These are phyloP conservation scores for Thermophis baileyi DNA, from an alignment of 2,113 vertebrate species.

Conservation along the genomic window DNA sequence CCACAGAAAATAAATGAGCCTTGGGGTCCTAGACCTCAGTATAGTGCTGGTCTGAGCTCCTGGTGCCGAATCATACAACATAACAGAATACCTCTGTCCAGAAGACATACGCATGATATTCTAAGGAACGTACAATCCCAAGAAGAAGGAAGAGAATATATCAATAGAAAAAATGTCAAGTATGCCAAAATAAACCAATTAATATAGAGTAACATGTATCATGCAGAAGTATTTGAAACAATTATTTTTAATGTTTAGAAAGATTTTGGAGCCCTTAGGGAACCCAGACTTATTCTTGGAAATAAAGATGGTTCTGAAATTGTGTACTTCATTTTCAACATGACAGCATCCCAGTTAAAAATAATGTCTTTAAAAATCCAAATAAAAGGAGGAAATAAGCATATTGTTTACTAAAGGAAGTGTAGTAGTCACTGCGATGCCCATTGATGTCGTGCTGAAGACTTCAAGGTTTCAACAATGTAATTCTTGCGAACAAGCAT, in stretches of 20 bases:
- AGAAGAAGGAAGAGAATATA: not conserved
- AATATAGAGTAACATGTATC: not conserved
- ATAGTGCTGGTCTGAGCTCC: not conserved
- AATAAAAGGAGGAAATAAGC: not conserved
- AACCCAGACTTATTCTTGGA: not conserved
- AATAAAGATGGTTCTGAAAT: not conserved
- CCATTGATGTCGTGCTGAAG: not conserved
- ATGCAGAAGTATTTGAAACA: not conserved
- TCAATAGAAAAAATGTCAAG: not conserved
- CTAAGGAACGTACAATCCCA: not conserved
- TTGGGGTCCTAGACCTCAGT: not conserved
- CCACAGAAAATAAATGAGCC: not conserved
- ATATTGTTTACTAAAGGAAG: not conserved
- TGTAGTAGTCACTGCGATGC: not conserved
- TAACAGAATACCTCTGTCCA: not conserved
- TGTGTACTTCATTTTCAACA: not conserved
- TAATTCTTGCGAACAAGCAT: not conserved
- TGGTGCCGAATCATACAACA: not conserved
- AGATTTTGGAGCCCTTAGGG: not conserved
- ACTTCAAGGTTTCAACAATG: not conserved
- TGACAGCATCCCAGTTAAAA: not conserved
- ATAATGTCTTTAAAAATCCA: not conserved
- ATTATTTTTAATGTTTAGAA: not conserved
- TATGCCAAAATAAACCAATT: not conserved
- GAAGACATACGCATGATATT: not conserved